A percentile compares a stretch with the other conserved stretches of the same genome.
Conservation (phyloP, 2,797 vertebrate species). For the Falco novaeseelandiae region DNA sequence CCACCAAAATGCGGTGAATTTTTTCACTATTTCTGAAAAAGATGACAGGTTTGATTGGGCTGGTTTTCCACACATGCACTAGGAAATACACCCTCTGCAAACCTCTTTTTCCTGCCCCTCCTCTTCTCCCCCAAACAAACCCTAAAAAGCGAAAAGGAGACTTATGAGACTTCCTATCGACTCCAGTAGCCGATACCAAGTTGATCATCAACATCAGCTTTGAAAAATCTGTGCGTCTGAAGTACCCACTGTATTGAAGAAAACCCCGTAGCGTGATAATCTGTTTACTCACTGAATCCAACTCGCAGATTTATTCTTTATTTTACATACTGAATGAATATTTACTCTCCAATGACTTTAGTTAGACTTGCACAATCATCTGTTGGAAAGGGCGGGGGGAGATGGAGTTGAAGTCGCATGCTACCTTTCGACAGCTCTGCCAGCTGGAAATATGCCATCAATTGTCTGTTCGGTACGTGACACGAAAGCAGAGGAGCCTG, state of each 20-base stretch:
- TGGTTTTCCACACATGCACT: not conserved
- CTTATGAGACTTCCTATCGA: not conserved
- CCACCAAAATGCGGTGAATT: not conserved
- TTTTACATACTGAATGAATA: conserved; percentile 41
- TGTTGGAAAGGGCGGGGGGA: not conserved
- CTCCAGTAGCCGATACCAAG: not conserved
- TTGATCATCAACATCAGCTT: not conserved
- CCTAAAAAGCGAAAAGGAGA: not conserved
- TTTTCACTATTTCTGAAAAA: not conserved
- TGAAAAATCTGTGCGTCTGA: not conserved
- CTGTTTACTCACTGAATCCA: conserved; percentile 15
- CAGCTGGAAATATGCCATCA: conserved; percentile 65
- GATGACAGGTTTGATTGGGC: not conserved
- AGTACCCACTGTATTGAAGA: not conserved
- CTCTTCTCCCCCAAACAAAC: not conserved
- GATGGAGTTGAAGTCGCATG: conserved; percentile 5
- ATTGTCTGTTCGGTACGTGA: conserved; percentile 50
- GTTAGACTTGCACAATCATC: conserved; percentile 38
- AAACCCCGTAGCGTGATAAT: not conserved
- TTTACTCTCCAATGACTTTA: conserved; percentile 40
- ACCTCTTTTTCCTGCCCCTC: not conserved
- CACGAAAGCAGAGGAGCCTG: conserved; percentile 18
- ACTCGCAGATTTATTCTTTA: not conserved
- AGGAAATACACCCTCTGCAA: not conserved
- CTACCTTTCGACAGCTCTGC: conserved; percentile 54